Evolutionary conservation across 2,888 invertebrate species (phyloP).

Genomic region (Aleiodes alternator): DNA sequence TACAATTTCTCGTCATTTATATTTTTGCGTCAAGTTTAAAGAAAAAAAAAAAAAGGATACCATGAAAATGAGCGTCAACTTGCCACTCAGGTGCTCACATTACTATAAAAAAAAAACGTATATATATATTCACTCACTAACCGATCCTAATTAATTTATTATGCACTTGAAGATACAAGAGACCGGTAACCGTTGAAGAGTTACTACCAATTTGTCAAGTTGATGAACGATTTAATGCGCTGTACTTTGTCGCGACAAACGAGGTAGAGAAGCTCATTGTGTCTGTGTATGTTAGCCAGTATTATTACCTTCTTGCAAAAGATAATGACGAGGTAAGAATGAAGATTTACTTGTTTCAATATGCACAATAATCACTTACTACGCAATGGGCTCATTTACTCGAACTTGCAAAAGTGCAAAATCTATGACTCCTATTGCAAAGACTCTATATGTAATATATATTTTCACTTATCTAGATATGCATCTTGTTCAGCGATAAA

Average conservation of each 20-base stretch:
- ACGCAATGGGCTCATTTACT: conserved; percentile 7
- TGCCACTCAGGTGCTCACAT: conserved; percentile 32
- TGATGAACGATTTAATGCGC: conserved; percentile 35
- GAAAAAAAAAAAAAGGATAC: neutral
- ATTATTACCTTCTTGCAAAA: conserved; percentile 14
- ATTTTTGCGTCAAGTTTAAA: neutral
- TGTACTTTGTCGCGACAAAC: conserved; percentile 37
- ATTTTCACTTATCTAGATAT: conserved; percentile 14
- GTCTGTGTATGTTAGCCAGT: neutral
- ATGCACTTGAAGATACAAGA: conserved; percentile 37
- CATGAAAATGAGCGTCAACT: conserved; percentile 39
- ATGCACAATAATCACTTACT: neutral
- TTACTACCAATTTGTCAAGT: conserved; percentile 46
- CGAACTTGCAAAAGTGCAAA: neutral
- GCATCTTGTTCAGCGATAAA: conserved; percentile 20
- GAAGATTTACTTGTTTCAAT: conserved; percentile 32
- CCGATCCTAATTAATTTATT: conserved; percentile 44
- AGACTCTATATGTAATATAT: neutral
- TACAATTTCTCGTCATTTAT: conserved; percentile 16
- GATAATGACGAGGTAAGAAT: conserved; percentile 12
- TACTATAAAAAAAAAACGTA: conserved; percentile 28
- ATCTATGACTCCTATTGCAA: neutral
- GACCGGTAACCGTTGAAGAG: conserved; percentile 23
- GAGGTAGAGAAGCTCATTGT: conserved; percentile 14
- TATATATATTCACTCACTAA: neutral